Base-by-base conservation (phyloP, 2,113 vertebrate species). In the Silurus glanis region DNA sequence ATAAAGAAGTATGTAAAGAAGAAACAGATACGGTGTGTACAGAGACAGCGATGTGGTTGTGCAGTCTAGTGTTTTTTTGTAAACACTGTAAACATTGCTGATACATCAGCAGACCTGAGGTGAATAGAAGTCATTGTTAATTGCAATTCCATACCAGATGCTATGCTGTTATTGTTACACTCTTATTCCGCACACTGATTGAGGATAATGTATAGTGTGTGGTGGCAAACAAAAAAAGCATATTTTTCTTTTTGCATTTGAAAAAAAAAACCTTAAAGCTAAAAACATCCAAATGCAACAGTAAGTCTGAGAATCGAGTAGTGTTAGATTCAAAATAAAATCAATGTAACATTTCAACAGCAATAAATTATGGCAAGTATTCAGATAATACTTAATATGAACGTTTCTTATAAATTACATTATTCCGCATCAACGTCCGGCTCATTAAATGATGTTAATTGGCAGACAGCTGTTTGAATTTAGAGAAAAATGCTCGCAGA, bases 401-500 rank as follows among this genome's bases (percentile, higher is more conserved):
- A 61, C 12, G 25, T 72, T 47, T 72, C 8, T 47, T 21, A 21
- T 47, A 10, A 47, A 88, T 89, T 87, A 84, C 90, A 45, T 84
- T 80, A 86, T 61, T 79, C 69, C 67, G 62, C 85, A 85, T 92
- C 79, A 88, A 59, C 82, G 84, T 82, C 55, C 28, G 80, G 58
- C 16, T 78, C 85, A 86, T 69, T 45, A 85, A 83, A 53, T 56
- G 62, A 49, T 49, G 19, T 78, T 55, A 51, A 80, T 84, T 69
- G 58, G 83, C 83, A 81, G 87, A 85, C 71, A 89, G 84, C 85
- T 83, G 75, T 90, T 71, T 87, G 80, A 47, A 23, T 76, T 51
- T 59, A 2, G n/a, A 10, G 51, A 82, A 49, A 62, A 12, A 67
- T 72, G 69, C 37, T 55, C 13, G 85, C 62, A 17, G 55, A 84